These are phyloP conservation scores for Neodontobutis hainanensis DNA, from an alignment of 2,113 vertebrate species.

Conservation along the genomic window DNA sequence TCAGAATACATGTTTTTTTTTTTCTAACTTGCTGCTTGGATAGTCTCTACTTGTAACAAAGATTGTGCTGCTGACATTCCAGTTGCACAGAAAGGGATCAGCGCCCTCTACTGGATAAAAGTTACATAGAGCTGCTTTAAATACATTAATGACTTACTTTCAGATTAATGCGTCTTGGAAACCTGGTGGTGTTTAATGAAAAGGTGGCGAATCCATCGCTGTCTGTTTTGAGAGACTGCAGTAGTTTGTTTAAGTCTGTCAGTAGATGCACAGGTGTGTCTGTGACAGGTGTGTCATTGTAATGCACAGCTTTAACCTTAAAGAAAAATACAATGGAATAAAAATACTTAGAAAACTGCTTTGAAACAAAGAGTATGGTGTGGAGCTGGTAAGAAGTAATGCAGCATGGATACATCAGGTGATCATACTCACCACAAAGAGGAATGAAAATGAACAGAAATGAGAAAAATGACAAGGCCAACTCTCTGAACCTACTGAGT, in stretches of 20 bases:
- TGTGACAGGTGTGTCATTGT: not conserved
- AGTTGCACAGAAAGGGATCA: no score
- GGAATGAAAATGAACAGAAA: no score
- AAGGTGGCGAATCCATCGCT: slow-evolving; percentile 61
- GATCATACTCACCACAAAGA: no score
- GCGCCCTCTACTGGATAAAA: not conserved
- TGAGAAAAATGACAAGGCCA: no score
- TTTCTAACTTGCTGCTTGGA: no score
- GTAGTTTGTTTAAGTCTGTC: not conserved
- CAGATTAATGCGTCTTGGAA: not conserved
- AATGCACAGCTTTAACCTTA: not conserved
- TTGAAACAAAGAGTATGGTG: not conserved
- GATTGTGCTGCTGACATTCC: no score
- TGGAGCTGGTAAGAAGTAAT: no score
- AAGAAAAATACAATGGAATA: not conserved
- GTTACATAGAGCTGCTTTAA: not conserved
- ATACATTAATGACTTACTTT: slow-evolving; percentile 40
- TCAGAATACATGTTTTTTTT: no score
- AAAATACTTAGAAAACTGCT: not conserved
- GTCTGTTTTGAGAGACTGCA: slow-evolving; percentile 68
- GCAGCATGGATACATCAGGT: no score
- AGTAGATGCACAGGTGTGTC: not conserved
- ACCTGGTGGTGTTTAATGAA: slow-evolving; percentile 34
- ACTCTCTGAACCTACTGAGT: no score
- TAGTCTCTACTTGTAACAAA: no score